A percentile compares a stretch with the other conserved stretches of the same genome.
Conservation (phyloP, 2,888 invertebrate species). For the Drosophila picticornis region DNA sequence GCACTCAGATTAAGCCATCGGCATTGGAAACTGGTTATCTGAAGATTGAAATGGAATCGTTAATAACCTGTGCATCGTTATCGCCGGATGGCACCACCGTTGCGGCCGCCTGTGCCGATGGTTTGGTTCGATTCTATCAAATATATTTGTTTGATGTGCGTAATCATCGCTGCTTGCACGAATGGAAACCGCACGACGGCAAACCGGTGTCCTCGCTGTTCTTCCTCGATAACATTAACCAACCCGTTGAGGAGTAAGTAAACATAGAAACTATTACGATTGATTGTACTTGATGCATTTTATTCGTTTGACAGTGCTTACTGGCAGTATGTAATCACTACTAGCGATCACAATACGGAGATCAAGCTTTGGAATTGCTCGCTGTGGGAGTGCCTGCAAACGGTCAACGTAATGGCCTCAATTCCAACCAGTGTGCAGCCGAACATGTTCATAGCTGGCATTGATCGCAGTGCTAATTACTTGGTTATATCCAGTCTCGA, state of each 20-base stretch:
- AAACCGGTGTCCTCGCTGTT: constrained; percentile 94
- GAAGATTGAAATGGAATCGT: constrained; percentile 86
- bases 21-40: constrained; percentile 83
- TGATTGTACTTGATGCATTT: constrained; percentile 80
- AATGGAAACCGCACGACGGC: constrained; percentile 97
- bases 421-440: constrained; percentile 53
- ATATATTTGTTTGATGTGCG: constrained; percentile 90
- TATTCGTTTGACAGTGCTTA: constrained; percentile 86
- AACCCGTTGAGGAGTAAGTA: constrained; percentile 91
- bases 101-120: constrained; percentile 95
- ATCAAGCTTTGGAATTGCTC: constrained; percentile 98
- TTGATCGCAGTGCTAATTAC: constrained; percentile 94
- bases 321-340: constrained; percentile 98
- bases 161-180: constrained; percentile 93
- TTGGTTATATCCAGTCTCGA: constrained; percentile 95
- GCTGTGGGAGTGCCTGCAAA: constrained; percentile 97
- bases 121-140: constrained; percentile 96
- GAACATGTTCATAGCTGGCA: constrained; percentile 87
- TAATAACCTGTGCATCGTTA: constrained; percentile 94
- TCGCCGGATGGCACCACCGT: constrained; percentile 98
- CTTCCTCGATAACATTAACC: constrained; percentile 96
- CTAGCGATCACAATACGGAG: constrained; percentile 94
- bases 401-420: constrained; percentile 87
- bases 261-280: too few relatives aligned
- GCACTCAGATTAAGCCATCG: constrained; percentile 78